Conservation (phyloP, 2,797 vertebrate species). For the Emydoidea blandingii region DNA sequence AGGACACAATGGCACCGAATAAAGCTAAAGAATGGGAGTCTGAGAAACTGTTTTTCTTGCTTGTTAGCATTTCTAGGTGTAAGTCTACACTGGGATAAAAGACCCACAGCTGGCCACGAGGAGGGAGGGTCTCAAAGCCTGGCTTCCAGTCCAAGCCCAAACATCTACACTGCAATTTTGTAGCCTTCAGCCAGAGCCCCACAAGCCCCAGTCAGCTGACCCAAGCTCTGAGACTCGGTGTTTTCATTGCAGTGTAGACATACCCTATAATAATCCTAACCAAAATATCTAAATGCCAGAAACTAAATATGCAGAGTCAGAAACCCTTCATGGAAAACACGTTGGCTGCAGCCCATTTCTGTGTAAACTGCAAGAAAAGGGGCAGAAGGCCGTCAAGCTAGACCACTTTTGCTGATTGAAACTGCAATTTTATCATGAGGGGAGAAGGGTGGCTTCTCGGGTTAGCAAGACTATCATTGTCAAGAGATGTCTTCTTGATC, state of each 20-base stretch:
- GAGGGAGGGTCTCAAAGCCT: background rate
- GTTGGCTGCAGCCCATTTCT: background rate
- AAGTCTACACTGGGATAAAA: no score
- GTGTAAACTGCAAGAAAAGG: constrained; percentile 4
- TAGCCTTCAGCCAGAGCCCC: background rate
- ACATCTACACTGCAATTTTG: background rate
- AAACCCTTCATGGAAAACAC: constrained; percentile 14
- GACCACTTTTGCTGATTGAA: constrained; percentile 15
- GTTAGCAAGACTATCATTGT: background rate
- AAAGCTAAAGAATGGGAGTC: background rate
- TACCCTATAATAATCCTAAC: background rate
- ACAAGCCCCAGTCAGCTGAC: background rate
- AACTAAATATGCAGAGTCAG: background rate
- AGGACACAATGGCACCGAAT: background rate
- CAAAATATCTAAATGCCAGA: background rate
- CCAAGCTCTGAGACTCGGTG: background rate
- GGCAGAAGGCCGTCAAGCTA: background rate
- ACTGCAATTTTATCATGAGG: background rate
- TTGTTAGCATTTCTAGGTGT: background rate
- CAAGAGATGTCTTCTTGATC: background rate
- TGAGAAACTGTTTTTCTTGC: background rate
- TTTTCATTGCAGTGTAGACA: background rate
- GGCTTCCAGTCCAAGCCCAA: background rate
- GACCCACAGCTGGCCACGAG: background rate
- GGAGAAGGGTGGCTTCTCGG: background rate